phyloP scores from a whole-genome alignment of 2,797 vertebrate genomes.

The Arrhamphus sclerolepis region DNA sequence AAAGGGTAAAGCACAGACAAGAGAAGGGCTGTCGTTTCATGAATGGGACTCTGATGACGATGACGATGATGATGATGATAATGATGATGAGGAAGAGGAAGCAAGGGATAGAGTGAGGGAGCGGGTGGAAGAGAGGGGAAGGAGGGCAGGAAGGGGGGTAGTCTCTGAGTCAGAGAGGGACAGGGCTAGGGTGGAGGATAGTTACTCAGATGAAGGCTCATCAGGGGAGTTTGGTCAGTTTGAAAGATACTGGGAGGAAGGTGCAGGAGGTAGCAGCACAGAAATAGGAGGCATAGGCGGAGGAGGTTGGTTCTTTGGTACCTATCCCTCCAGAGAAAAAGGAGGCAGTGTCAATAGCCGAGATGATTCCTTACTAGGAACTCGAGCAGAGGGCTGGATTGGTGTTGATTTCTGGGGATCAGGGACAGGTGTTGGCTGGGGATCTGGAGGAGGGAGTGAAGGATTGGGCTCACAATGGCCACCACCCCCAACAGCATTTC shows the following conservation, averaged over 20 bases:
- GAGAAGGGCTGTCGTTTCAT: constrained; percentile 83
- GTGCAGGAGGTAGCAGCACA: constrained; percentile 56
- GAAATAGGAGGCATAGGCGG: constrained; percentile 83
- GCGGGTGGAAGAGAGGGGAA: constrained; percentile 60
- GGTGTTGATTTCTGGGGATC: constrained; percentile 81
- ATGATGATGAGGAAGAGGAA: constrained; percentile 65
- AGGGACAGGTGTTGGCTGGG: constrained; percentile 80
- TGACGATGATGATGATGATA: constrained; percentile 59
- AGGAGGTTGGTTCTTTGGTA: constrained; percentile 85
- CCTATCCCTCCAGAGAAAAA: constrained; percentile 84
- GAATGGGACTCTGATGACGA: constrained; percentile 85
- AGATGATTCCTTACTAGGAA: constrained; percentile 80
- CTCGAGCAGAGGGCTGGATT: constrained; percentile 79
- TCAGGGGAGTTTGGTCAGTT: constrained; percentile 85
- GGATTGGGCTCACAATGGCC: constrained; percentile 78
- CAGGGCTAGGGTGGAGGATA: constrained; percentile 73
- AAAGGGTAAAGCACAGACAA: constrained; percentile 80
- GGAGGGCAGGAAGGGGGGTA: constrained; percentile 72
- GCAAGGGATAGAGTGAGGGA: constrained; percentile 61
- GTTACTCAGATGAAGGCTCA: constrained; percentile 78
- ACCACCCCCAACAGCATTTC: constrained; percentile 76
- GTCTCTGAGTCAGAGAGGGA: constrained; percentile 82
- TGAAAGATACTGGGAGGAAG: constrained; percentile 85
- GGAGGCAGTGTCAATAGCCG: constrained; percentile 84
- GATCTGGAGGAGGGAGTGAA: constrained; percentile 81